phyloP scores from a whole-genome alignment of 2,888 invertebrate genomes.

The Anthophora plumipes region DNA sequence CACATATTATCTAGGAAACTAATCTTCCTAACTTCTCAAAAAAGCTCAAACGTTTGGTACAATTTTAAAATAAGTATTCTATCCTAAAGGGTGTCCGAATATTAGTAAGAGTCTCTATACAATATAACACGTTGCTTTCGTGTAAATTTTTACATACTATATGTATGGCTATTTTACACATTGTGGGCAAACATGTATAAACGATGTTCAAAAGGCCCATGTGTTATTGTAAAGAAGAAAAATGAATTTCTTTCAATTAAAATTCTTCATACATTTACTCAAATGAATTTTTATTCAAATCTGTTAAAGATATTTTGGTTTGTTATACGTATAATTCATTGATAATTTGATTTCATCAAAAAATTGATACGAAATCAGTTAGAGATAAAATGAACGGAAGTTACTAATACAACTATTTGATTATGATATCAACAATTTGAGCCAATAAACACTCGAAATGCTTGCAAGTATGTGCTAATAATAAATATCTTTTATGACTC shows the following conservation, averaged over 20 bases:
- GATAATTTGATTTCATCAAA: no score
- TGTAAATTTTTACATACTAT: neutral
- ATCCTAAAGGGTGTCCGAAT: no score
- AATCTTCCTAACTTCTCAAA: no score
- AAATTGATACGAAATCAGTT: neutral
- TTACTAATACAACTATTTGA: neutral
- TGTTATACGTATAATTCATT: neutral
- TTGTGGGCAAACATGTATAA: no score
- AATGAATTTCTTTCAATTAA: neutral
- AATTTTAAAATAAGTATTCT: no score
- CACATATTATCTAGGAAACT: no score
- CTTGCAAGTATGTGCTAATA: slow-evolving; percentile 14
- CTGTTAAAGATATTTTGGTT: neutral
- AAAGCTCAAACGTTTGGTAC: no score
- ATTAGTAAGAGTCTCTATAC: no score
- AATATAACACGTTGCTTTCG: no score
- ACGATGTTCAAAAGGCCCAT: no score
- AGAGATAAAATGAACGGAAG: neutral
- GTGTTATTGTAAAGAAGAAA: no score
- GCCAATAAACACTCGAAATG: slow-evolving; percentile 29
- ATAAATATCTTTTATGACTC: slow-evolving; percentile 53
- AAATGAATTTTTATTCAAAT: neutral
- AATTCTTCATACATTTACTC: neutral
- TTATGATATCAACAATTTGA: neutral
- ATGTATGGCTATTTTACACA: neutral